Conservation (phyloP, 2,888 invertebrate genomes). For the Resseliella maxima region DNA sequence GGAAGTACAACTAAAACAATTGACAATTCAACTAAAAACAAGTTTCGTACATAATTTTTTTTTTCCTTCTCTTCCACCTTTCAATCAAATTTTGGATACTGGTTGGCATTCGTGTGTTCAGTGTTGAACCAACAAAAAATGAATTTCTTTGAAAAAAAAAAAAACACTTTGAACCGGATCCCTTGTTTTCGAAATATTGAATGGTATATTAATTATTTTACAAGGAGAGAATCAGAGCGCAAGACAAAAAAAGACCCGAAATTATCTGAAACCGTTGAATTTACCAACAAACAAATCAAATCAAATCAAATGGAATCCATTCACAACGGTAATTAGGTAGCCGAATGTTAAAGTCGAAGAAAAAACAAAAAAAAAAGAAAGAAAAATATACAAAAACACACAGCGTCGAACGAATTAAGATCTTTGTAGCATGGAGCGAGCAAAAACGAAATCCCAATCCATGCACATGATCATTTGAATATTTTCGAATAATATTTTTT, state of each 20-base stretch:
- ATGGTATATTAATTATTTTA: slow-evolving; percentile 26
- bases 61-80: not conserved
- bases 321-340: slow-evolving; percentile 17
- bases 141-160: not conserved
- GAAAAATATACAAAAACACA: not conserved
- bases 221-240: slow-evolving; percentile 24
- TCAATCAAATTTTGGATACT: slow-evolving; percentile 18
- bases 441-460: slow-evolving; percentile 16
- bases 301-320: slow-evolving; percentile 33
- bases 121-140: not conserved
- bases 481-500: slow-evolving; percentile 51
- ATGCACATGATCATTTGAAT: slow-evolving; percentile 51
- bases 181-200: slow-evolving; percentile 35
- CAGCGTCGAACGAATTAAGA: slow-evolving; percentile 9
- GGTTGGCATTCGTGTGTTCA: not conserved
- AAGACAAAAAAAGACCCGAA: not conserved
- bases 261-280: slow-evolving; percentile 10
- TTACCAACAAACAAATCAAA: not conserved
- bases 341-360: not conserved
- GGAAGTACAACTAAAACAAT: not conserved
- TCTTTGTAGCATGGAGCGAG: not conserved
- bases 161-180: slow-evolving; percentile 26
- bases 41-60: not conserved
- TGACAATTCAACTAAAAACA: slow-evolving; percentile 9
- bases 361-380: not conserved